Base-by-base conservation (phyloP, 1,140 invertebrate species). In the Holotrichia oblita region DNA sequence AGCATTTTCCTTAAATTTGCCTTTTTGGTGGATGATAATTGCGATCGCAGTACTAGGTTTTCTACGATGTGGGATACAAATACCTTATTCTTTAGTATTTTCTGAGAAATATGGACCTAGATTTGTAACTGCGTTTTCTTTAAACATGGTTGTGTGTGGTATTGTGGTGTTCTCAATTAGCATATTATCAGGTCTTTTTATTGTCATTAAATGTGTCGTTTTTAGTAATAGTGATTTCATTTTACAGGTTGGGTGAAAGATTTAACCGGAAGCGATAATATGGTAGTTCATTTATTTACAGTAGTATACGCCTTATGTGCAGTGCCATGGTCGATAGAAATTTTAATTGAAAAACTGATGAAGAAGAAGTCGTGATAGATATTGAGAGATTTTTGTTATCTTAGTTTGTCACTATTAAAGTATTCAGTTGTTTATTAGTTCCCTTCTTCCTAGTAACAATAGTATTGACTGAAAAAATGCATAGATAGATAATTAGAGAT, bases 241-340 rank as follows among this genome's bases (percentile, higher is more conserved):
- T 61, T 40, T 10, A 44, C 22, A 69, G 61, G 61, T 0, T 69
- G 27, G 20, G 80, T 85, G 3, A 85, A 84, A 76, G 44, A 64
- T 8, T 9, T 79, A 6, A 85, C 84, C 3, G 59, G 80, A 0
- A 85, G 81, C 73, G 82, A 85, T 64, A 80, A 78, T n/a, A 83
- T 85, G 83, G 84, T 83, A 0, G 83, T 84, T 24, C 84, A 85
- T 77, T 73, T 85, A 2, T 61, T 85, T 12, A 84, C 81, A 12
- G 9, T 78, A 44, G 82, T 82, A 9, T 83, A 81, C 73, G 77
- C 83, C 0, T 55, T 82, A 0, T 83, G 83, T 41, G 80, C 78
- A 4, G 76, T 84, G 22, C 64, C 81, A n/a, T 85, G 84, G 84
- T 80, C 40, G 0, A 73, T 83, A 9, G 84, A 85, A 77, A 24